These are phyloP conservation scores for Timema cristinae DNA, from an alignment of 2,888 invertebrate species.

Conservation along the genomic window DNA sequence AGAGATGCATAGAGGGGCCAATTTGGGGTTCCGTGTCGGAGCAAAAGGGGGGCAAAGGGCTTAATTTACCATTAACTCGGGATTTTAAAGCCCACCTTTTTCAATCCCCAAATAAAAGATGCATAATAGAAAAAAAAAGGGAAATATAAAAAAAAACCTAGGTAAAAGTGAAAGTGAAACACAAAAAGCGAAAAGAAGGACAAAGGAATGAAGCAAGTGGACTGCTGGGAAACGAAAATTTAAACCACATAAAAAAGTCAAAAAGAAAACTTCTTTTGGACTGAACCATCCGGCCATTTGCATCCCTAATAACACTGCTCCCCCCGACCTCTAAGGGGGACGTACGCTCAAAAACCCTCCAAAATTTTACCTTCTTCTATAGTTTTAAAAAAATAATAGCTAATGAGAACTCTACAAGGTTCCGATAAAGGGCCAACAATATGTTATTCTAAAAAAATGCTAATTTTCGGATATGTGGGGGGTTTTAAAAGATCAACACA, in stretches of 20 bases:
- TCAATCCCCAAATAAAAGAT: slow-evolving; percentile 14
- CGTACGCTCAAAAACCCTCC: not conserved
- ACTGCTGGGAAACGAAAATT: too few relatives aligned
- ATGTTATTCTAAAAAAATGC: too few relatives aligned
- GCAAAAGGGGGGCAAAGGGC: not conserved
- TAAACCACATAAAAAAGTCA: too few relatives aligned
- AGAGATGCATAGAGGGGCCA: not conserved
- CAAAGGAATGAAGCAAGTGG: too few relatives aligned
- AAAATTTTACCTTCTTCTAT: slow-evolving; percentile 6
- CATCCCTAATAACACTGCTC: slow-evolving; percentile 4
- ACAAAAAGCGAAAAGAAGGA: too few relatives aligned
- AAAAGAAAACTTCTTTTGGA: too few relatives aligned
- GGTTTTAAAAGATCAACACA: too few relatives aligned
- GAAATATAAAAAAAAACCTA: too few relatives aligned
- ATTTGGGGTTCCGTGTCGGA: not conserved
- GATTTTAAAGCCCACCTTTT: slow-evolving; percentile 28
- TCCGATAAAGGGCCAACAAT: too few relatives aligned
- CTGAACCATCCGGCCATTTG: slow-evolving; percentile 11
- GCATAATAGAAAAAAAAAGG: slow-evolving; percentile 12
- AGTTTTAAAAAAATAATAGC: slow-evolving; percentile 12
- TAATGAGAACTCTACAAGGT: not conserved
- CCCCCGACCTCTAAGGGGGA: not conserved
- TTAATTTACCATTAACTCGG: slow-evolving; percentile 39
- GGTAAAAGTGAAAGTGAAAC: too few relatives aligned
- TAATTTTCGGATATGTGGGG: too few relatives aligned